phyloP scores from a whole-genome alignment of 2,888 invertebrate species.

The Agonopterix arenella region DNA sequence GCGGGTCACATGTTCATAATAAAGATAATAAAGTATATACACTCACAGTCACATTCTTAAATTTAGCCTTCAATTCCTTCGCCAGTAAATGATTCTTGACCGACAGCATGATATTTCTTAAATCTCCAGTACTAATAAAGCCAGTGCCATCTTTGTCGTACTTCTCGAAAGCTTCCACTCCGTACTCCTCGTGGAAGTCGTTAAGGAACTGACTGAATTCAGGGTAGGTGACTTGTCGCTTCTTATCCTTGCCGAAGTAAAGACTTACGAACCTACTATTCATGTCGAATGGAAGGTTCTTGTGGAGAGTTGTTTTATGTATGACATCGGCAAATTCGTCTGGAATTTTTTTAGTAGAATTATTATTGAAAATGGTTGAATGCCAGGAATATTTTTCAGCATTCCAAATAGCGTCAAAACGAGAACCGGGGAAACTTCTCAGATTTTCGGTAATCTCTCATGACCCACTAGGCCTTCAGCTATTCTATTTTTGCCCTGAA shows the following conservation, averaged over 20 bases:
- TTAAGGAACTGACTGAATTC: slow-evolving; percentile 99
- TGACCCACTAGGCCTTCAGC: no score
- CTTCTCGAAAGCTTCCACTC: slow-evolving; percentile 95
- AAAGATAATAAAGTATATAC: not conserved
- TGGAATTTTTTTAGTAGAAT: slow-evolving; percentile 41
- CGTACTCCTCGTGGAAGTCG: slow-evolving; percentile 99
- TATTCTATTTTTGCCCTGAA: no score
- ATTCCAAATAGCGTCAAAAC: no score
- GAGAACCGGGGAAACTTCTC: no score
- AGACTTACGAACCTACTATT: slow-evolving; percentile 95
- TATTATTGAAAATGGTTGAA: no score
- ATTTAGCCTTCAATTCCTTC: slow-evolving; percentile 92
- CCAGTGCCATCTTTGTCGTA: slow-evolving; percentile 94
- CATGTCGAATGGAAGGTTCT: slow-evolving; percentile 96
- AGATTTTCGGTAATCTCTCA: no score
- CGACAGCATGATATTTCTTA: slow-evolving; percentile 95
- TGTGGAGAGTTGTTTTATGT: slow-evolving; percentile 93
- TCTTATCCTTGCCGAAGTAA: slow-evolving; percentile 97
- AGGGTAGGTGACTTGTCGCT: slow-evolving; percentile 91
- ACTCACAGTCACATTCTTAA: slow-evolving; percentile 91
- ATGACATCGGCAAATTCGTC: slow-evolving; percentile 97
- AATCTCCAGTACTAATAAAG: slow-evolving; percentile 95
- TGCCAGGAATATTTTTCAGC: no score
- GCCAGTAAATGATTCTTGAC: slow-evolving; percentile 97
- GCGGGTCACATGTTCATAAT: no score